Conservation (phyloP, 2,888 invertebrate genomes). For the Orthonychiurus folsomi region DNA sequence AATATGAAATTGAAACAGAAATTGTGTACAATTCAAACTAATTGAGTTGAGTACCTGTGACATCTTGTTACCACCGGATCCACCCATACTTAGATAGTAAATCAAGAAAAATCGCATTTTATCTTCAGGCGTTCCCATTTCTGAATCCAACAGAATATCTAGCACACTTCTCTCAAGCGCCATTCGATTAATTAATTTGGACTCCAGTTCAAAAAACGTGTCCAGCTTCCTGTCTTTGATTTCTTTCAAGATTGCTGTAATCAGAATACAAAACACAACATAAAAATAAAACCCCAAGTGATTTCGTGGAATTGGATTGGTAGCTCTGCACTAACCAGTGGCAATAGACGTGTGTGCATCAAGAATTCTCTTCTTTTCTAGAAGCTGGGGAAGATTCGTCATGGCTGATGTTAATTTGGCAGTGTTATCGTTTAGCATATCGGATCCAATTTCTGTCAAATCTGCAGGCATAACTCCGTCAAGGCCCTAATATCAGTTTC, state of each 20-base stretch:
- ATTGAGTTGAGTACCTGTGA: slow-evolving; percentile 56
- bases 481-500: slow-evolving; percentile 18
- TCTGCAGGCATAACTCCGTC: slow-evolving; percentile 21
- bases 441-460: slow-evolving; percentile 61
- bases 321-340: slow-evolving; percentile 54
- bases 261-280: slow-evolving; percentile 35
- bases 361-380: slow-evolving; percentile 93
- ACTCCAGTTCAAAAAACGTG: slow-evolving; percentile 94
- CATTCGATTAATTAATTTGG: slow-evolving; percentile 88
- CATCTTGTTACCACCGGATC: slow-evolving; percentile 44
- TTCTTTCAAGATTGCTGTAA: slow-evolving; percentile 61
- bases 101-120: slow-evolving; percentile 89
- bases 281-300: not conserved
- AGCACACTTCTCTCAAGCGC: slow-evolving; percentile 48
- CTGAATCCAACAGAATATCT: slow-evolving; percentile 76
- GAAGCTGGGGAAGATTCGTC: slow-evolving; percentile 86
- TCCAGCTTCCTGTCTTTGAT: slow-evolving; percentile 86
- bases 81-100: slow-evolving; percentile 56
- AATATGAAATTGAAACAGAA: not conserved
- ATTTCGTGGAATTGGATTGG: not conserved
- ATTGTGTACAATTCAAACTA: not conserved
- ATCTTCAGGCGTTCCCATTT: slow-evolving; percentile 80
- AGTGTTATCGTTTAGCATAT: slow-evolving; percentile 81
- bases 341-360: slow-evolving; percentile 99
- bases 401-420: slow-evolving; percentile 89